A percentile compares a stretch with the other conserved stretches of the same genome.
Conservation (phyloP, 2,888 invertebrate genomes). For the Drosophila diplacantha region DNA sequence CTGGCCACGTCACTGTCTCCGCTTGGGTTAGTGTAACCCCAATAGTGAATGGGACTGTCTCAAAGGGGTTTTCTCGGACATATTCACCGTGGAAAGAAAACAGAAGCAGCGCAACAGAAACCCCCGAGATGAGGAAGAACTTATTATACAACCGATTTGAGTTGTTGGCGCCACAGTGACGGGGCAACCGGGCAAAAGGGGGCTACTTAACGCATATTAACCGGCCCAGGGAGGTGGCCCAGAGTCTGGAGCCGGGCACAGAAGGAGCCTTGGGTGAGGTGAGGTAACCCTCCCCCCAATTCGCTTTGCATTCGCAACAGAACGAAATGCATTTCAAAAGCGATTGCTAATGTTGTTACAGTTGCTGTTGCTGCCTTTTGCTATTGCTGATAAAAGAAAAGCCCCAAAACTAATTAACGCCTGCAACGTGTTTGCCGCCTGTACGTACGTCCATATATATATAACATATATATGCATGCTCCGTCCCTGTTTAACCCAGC, state of each 20-base stretch:
- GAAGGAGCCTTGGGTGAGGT: background rate
- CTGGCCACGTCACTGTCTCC: background rate
- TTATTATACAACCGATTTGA: conserved; percentile 37
- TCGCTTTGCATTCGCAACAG: conserved; percentile 70
- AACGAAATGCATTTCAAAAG: conserved; percentile 63
- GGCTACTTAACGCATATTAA: conserved; percentile 35
- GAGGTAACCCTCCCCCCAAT: conserved; percentile 24
- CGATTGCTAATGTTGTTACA: conserved; percentile 18
- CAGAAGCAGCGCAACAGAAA: background rate
- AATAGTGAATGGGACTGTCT: conserved; percentile 18
- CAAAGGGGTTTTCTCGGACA: conserved; percentile 17
- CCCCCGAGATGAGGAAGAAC: conserved; percentile 4
- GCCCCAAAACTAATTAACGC: conserved; percentile 70
- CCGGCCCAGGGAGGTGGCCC: conserved; percentile 30
- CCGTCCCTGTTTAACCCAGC: conserved; percentile 4
- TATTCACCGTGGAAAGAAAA: conserved; percentile 1
- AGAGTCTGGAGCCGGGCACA: background rate
- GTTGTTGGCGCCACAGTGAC: conserved; percentile 30
- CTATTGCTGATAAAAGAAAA: conserved; percentile 66
- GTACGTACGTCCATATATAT: conserved; percentile 7
- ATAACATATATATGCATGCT: conserved; percentile 6
- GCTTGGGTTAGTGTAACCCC: conserved; percentile 17
- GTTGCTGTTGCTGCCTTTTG: conserved; percentile 24
- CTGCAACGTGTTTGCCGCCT: conserved; percentile 55
- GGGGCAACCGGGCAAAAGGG: background rate